Conservation (phyloP, 2,797 vertebrate genomes). For the Picus viridis region DNA sequence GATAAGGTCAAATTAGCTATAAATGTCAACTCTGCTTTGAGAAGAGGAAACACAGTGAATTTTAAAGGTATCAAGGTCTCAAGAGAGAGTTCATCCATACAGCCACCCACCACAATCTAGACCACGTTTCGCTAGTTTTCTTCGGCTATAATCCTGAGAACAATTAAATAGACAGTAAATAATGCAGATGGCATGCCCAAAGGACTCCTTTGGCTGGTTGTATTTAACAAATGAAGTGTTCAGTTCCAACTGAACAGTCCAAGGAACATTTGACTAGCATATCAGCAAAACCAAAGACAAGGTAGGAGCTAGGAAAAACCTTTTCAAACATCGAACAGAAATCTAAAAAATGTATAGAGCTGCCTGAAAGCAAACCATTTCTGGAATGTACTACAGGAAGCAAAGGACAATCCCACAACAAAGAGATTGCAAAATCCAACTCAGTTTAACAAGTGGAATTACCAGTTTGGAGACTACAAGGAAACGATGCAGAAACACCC, state of each 20-base stretch:
- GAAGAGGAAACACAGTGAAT: background rate
- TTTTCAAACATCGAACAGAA: constrained; percentile 51
- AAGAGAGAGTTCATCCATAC: background rate
- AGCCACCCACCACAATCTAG: background rate
- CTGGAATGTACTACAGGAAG: constrained; percentile 54
- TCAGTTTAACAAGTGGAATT: constrained; percentile 58
- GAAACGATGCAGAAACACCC: constrained; percentile 9
- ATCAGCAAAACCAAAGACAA: constrained; percentile 31
- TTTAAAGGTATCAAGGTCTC: background rate
- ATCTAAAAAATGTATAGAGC: constrained; percentile 33
- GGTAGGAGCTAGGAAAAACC: constrained; percentile 33
- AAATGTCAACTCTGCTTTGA: background rate
- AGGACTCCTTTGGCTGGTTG: background rate
- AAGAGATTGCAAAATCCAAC: constrained; percentile 51
- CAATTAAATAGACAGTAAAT: background rate
- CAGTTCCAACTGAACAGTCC: constrained; percentile 25
- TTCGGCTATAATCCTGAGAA: constrained; percentile 16
- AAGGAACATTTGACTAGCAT: background rate
- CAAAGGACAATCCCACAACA: constrained; percentile 67
- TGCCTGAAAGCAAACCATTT: constrained; percentile 55
- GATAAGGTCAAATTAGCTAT: background rate
- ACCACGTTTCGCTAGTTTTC: background rate
- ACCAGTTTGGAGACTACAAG: constrained; percentile 40
- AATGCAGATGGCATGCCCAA: background rate
- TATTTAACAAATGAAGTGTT: constrained; percentile 21